phyloP scores from a whole-genome alignment of 2,113 vertebrate species.

The Thamnaconus septentrionalis region DNA sequence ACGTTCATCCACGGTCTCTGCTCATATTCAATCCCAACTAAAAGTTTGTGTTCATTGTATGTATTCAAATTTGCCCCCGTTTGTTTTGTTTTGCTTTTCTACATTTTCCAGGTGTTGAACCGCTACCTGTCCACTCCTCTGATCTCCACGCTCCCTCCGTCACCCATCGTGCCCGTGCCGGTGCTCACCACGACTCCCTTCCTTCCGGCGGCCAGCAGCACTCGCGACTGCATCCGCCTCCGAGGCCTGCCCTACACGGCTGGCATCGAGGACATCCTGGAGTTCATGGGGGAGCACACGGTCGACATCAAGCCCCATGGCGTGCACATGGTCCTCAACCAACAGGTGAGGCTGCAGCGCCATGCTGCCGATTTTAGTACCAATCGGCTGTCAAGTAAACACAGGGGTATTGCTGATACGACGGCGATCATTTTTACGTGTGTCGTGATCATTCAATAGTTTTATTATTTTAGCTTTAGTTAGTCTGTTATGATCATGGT shows the following conservation, averaged over 20 bases:
- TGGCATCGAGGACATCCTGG: constrained; percentile 92
- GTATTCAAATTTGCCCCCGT: neutral
- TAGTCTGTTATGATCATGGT: no score
- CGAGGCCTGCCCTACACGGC: constrained; percentile 92
- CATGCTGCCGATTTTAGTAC: no score
- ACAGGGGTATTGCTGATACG: no score
- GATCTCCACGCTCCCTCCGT: constrained; percentile 86
- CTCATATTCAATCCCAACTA: no score
- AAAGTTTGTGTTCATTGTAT: neutral
- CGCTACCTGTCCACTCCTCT: constrained; percentile 92
- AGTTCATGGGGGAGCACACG: constrained; percentile 92
- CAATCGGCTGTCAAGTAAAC: no score
- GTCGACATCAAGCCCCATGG: constrained; percentile 93
- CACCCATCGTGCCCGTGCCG: constrained; percentile 84
- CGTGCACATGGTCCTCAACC: constrained; percentile 97
- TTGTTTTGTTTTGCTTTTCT: no score
- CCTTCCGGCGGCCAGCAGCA: constrained; percentile 77
- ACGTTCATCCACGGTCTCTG: no score
- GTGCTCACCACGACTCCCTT: constrained; percentile 84
- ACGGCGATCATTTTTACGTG: no score
- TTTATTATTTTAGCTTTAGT: no score
- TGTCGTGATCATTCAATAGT: no score
- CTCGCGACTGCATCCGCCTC: constrained; percentile 88
- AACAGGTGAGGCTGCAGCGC: constrained; percentile 81
- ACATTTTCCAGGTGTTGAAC: constrained; percentile 84